Percentiles rank a stretch among this genome's conserved stretches.
Conservation (phyloP, 1,140 invertebrate genomes). For the Mactra quadrangularis region DNA sequence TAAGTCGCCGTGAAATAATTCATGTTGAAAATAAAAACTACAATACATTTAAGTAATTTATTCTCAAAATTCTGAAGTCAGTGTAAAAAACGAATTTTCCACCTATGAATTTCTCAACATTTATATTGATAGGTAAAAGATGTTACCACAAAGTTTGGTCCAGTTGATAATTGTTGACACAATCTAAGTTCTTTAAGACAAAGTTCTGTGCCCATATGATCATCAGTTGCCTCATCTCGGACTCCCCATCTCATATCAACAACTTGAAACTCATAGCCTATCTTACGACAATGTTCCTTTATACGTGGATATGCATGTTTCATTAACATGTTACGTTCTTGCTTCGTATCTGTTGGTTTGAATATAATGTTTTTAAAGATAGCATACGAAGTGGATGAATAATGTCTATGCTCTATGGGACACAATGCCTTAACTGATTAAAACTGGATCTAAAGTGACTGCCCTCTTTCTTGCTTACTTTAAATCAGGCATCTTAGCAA, state of each 20-base stretch:
- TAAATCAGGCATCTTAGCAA: no score
- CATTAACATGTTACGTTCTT: constrained; percentile 98
- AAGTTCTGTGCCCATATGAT: constrained; percentile 99
- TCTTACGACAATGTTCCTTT: constrained; percentile 92
- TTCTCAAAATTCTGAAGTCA: no score
- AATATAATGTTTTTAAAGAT: no score
- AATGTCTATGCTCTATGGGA: no score
- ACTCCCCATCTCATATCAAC: constrained; percentile 93
- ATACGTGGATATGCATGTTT: constrained; percentile 98
- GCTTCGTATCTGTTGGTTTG: constrained; percentile 94
- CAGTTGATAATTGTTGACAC: constrained; percentile 97
- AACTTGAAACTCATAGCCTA: constrained; percentile 83
- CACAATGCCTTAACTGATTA: no score
- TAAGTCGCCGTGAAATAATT: no score
- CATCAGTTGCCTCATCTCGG: constrained; percentile 96
- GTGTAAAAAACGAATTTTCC: no score
- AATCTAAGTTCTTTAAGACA: constrained; percentile 99
- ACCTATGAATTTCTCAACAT: not conserved
- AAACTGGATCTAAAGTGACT: no score
- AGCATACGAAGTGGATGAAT: no score
- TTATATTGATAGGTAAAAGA: not conserved
- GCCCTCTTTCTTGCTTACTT: no score
- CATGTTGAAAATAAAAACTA: no score
- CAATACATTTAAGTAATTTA: not conserved
- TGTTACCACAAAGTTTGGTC: constrained; percentile 95